phyloP scores from a whole-genome alignment of 92 coral and sea anemone species.

The Siderastrea siderea region DNA sequence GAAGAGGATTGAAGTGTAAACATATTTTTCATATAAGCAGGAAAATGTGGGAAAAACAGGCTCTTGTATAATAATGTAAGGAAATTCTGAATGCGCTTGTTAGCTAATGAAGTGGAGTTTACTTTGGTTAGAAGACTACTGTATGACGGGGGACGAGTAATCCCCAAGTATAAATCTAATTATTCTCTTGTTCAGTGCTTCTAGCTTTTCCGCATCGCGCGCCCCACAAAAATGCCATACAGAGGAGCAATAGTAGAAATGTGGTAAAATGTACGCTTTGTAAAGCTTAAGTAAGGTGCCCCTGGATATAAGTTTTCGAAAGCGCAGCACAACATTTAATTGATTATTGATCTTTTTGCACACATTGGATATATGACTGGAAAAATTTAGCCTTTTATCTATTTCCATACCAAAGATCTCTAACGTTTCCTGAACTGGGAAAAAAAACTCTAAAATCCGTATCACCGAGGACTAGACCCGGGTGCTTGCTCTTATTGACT shows the following conservation, averaged over 20 bases:
- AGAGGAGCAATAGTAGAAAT: conserved; percentile 62
- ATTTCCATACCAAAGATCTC: conserved; percentile 53
- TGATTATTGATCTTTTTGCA: conserved; percentile 37
- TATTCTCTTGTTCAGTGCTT: conserved; percentile 46
- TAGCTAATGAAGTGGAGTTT: not conserved
- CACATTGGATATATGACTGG: conserved; percentile 32
- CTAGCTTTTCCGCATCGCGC: conserved; percentile 47
- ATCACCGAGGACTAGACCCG: no score
- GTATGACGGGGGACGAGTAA: not conserved
- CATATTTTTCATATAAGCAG: conserved; percentile 1
- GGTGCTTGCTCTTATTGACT: not conserved
- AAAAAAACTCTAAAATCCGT: conserved; percentile 10
- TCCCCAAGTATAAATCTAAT: conserved; percentile 45
- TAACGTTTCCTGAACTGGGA: conserved; percentile 42
- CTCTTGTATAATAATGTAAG: not conserved
- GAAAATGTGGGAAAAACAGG: not conserved
- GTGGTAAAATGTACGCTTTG: conserved; percentile 63
- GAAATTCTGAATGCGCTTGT: conserved; percentile 1
- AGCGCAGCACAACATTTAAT: conserved; percentile 35
- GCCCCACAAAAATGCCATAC: conserved; percentile 65
- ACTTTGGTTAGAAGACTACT: not conserved
- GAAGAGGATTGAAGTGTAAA: not conserved
- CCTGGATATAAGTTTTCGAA: conserved; percentile 42
- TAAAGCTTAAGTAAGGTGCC: conserved; percentile 44
- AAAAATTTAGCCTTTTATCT: conserved; percentile 42